Evolutionary conservation across 1,140 invertebrate species (phyloP), one percentile per base, ranked within the genome.

Genomic region (Panulirus ornatus): DNA sequence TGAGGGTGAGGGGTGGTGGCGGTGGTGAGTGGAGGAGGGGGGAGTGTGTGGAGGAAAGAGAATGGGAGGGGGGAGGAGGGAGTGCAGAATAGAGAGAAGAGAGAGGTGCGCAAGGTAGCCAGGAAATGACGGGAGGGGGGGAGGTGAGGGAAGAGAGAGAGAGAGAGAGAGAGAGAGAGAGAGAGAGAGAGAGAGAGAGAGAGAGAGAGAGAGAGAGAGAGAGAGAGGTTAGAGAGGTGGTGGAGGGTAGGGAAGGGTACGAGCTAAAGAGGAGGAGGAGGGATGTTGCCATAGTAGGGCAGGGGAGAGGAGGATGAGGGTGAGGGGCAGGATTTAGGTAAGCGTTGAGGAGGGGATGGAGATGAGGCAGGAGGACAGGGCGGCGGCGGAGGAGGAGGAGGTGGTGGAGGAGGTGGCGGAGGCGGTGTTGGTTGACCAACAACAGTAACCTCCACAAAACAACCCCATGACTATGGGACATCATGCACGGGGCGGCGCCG

Each of bases 171-270:
- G 70, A 75, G 34, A 73, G 30, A 22, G 44, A 75, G 34, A 40
- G 36, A 85, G 71, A 66, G 42, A 36, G 70, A 36, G 84, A 75
- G 22, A 38, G 19, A 51, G 83, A 63, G 54, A 58, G 16, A 63
- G 36, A 30, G 76, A 44, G 42, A 47, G 30, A 79, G 30, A 44
- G n/a, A n/a, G n/a, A n/a, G n/a, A n/a, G n/a, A n/a, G n/a, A n/a
- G n/a, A n/a, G n/a, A n/a, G n/a, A n/a, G 42, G 40, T 22, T 16
- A 47, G 30, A 79, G 38, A 30, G 30, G 30, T 16, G 40, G 30
- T 9, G 40, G 30, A 79, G 76, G 38, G 42, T 16, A 42, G 40
- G 30, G 30, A 30, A 79, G 30, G 30, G 40, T 16, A 42, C 8
- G 42, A 44, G 30, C 9, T 11, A 79, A 36, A 34, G 30, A 79